A percentile compares a stretch with the other conserved stretches of the same genome.
Conservation (phyloP, 2,797 vertebrate species). For the Prionace glauca region DNA sequence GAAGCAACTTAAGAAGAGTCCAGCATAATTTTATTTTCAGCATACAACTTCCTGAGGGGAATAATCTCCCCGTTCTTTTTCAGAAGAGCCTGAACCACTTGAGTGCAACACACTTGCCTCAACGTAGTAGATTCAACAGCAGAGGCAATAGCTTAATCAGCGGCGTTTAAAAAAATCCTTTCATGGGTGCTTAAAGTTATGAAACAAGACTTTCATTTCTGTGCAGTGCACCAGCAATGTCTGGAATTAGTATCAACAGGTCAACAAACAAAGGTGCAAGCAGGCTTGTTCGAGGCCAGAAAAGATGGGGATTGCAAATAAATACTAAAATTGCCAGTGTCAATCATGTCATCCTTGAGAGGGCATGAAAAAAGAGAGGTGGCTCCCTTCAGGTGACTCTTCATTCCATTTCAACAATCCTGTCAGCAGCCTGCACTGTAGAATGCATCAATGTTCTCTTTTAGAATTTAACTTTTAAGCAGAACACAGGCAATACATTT, state of each 20-base stretch:
- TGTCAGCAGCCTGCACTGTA: not conserved
- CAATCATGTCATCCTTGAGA: no score
- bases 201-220: not conserved
- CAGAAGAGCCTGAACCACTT: not conserved
- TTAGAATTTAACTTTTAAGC: not conserved
- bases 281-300: not conserved
- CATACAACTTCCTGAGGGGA: not conserved
- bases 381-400: not conserved
- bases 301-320: not conserved
- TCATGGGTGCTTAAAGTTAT: not conserved
- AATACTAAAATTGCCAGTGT: not conserved
- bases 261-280: not conserved
- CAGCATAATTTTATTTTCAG: not conserved
- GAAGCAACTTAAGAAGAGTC: not conserved
- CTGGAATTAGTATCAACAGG: not conserved
- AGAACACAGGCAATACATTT: not conserved
- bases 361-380: not conserved
- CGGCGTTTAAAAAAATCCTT: no score
- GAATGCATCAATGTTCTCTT: not conserved
- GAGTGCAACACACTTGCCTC: not conserved
- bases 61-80: not conserved
- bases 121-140: not conserved
- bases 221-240: not conserved
- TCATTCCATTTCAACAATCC: not conserved
- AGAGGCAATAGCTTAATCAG: not conserved